Conservation (phyloP, 2,888 invertebrate species). For the Mamestra brassicae region DNA sequence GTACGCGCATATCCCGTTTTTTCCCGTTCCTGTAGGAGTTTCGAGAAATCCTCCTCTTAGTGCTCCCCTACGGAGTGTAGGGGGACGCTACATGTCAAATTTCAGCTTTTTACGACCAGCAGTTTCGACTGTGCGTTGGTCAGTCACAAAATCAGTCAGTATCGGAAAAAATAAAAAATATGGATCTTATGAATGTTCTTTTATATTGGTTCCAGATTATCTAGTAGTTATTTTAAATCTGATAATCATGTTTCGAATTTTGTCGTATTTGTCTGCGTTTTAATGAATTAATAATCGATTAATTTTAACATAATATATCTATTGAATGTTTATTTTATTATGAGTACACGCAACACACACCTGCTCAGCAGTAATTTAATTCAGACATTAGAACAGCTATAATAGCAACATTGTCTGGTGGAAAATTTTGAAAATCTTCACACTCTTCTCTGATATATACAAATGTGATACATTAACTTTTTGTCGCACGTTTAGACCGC, state of each 20-base stretch:
- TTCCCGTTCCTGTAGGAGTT: too few species aligned
- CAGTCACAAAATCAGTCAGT: too few species aligned
- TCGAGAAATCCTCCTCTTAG: too few species aligned
- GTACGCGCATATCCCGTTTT: too few species aligned
- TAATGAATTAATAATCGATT: slow-evolving; percentile 29
- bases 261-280: background rate
- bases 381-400: background rate
- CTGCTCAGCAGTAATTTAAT: background rate
- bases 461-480: too few species aligned
- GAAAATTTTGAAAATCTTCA: background rate
- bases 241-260: slow-evolving; percentile 2
- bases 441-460: background rate
- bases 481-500: too few species aligned
- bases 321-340: slow-evolving; percentile 1
- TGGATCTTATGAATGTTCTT: slow-evolving; percentile 11
- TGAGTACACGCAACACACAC: background rate
- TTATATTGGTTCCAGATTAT: slow-evolving; percentile 15
- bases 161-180: background rate
- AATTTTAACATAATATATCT: slow-evolving; percentile 9
- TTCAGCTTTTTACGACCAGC: too few species aligned
- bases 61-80: too few species aligned
- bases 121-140: too few species aligned
- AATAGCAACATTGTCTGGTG: background rate
- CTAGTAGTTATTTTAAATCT: slow-evolving; percentile 4
- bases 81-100: too few species aligned